Conservation (phyloP, 2,113 vertebrate species). For the Dascyllus trimaculatus region DNA sequence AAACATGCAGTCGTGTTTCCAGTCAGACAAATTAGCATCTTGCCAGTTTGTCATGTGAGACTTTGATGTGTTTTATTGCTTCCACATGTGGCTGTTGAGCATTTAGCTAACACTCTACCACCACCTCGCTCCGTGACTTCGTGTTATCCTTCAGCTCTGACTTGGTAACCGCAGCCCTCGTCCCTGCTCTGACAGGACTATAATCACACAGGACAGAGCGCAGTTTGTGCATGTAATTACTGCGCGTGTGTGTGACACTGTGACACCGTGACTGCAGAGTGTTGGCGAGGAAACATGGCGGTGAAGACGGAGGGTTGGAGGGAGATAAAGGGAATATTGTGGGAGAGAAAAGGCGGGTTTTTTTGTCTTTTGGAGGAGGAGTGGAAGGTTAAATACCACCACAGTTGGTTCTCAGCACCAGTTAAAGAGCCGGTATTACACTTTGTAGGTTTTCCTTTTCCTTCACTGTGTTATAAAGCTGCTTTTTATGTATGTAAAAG, state of each 20-base stretch:
- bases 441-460: no score
- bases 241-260: slow-evolving; percentile 15
- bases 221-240: slow-evolving; percentile 50
- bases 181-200: slow-evolving; percentile 35
- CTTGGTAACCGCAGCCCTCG: background rate
- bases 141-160: background rate
- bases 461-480: no score
- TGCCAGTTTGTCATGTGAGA: background rate
- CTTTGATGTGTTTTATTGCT: background rate
- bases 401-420: background rate
- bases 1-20: background rate
- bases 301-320: background rate
- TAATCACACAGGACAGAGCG: slow-evolving; percentile 56
- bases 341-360: background rate
- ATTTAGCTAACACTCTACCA: slow-evolving; percentile 5
- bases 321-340: background rate
- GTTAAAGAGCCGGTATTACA: no score
- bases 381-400: background rate
- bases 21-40: background rate
- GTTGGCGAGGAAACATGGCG: slow-evolving; percentile 19
- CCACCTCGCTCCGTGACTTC: background rate
- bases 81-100: background rate
- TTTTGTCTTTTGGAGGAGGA: background rate
- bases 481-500: no score
- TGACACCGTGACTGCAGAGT: slow-evolving; percentile 9